A percentile compares a stretch with the other conserved stretches of the same genome.
phyloP scores from a whole-genome alignment of 2,888 invertebrate genomes.

The Chrysolina americana region DNA sequence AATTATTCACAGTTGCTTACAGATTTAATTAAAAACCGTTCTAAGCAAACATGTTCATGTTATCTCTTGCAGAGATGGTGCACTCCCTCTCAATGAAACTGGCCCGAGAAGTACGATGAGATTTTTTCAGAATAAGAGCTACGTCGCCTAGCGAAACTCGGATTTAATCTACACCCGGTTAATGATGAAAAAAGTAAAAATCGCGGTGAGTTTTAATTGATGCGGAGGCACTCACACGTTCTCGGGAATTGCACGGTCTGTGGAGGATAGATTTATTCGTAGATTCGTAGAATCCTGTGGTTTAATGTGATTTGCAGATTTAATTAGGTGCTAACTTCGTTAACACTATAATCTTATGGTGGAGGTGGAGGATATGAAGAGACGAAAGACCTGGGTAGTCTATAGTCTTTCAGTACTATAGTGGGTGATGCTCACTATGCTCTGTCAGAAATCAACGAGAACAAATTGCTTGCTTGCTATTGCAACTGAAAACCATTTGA shows the following conservation, averaged over 20 bases:
- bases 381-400: too few species aligned
- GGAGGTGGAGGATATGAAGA: neutral
- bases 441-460: too few species aligned
- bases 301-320: constrained; percentile 24
- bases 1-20: constrained; percentile 49
- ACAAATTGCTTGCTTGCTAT: too few species aligned
- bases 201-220: constrained; percentile 40
- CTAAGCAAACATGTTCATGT: constrained; percentile 47
- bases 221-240: constrained; percentile 29
- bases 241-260: constrained; percentile 11
- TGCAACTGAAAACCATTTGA: too few species aligned
- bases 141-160: constrained; percentile 42
- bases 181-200: constrained; percentile 53
- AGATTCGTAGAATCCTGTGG: constrained; percentile 20
- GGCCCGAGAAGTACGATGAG: constrained; percentile 35
- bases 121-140: constrained; percentile 39
- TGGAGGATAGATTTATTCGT: constrained; percentile 9
- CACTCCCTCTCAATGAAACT: constrained; percentile 47
- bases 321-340: constrained; percentile 30
- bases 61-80: constrained; percentile 44
- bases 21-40: constrained; percentile 49
- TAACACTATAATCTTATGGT: constrained; percentile 17
- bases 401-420: neutral
- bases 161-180: constrained; percentile 53
- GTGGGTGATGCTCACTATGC: too few species aligned